Percentiles rank a stretch among this genome's conserved stretches.
Evolutionary conservation across 2,113 vertebrate genomes (phyloP).

Genomic region (Himantopus leucocephalus): DNA sequence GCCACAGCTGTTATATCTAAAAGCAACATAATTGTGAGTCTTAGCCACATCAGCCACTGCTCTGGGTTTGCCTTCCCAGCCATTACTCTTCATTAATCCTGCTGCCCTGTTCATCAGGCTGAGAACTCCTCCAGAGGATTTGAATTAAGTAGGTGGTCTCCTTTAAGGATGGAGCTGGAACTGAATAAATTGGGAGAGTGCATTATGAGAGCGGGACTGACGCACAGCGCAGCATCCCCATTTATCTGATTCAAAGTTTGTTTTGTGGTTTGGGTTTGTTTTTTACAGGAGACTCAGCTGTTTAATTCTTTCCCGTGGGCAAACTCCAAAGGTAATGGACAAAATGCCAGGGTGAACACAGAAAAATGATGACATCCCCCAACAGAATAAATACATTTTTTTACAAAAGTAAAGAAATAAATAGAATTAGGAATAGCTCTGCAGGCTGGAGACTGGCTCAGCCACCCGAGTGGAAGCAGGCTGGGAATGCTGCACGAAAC

Average conservation of each 20-base stretch:
- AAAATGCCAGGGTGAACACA: slow-evolving; percentile 50
- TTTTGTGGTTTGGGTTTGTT: neutral
- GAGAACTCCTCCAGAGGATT: neutral
- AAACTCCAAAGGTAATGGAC: slow-evolving; percentile 55
- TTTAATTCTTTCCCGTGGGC: slow-evolving; percentile 48
- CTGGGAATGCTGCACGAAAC: neutral
- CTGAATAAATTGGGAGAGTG: slow-evolving; percentile 11
- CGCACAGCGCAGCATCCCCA: neutral
- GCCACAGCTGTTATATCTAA: neutral
- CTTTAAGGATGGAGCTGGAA: neutral
- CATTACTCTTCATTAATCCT: slow-evolving; percentile 12
- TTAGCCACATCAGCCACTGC: neutral
- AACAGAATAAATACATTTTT: slow-evolving; percentile 42
- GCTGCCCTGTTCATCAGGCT: neutral
- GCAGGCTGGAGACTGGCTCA: neutral
- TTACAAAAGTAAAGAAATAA: slow-evolving; percentile 4
- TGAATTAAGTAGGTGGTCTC: slow-evolving; percentile 5
- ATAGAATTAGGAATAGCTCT: neutral
- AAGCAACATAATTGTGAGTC: neutral
- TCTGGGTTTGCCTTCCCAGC: neutral
- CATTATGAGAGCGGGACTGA: neutral
- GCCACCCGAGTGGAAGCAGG: neutral
- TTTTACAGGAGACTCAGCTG: slow-evolving; percentile 45
- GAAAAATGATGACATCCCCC: slow-evolving; percentile 39
- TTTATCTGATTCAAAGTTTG: slow-evolving; percentile 49